Evolutionary conservation across 2,113 vertebrate genomes (phyloP).

Genomic region (Callipepla squamata): DNA sequence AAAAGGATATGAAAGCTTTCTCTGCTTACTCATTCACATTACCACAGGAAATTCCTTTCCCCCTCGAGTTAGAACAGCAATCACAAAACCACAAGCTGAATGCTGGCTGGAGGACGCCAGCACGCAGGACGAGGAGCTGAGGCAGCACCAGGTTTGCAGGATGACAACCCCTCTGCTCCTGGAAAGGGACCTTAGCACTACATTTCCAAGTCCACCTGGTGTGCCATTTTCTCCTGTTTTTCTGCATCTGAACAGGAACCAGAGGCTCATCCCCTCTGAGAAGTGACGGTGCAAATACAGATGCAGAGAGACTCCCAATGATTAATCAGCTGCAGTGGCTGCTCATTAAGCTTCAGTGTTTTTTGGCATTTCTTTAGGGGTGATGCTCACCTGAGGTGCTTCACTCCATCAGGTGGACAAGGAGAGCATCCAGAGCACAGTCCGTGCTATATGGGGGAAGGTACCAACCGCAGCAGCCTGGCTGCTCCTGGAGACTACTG

Average conservation of each 20-base stretch:
- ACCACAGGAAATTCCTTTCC: constrained; percentile 56
- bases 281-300: not conserved
- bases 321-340: not conserved
- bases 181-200: not conserved
- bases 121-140: not conserved
- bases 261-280: not conserved
- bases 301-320: not conserved
- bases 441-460: not conserved
- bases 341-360: not conserved
- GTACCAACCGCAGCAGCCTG: not conserved
- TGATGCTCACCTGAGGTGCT: not conserved
- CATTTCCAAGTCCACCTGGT: not conserved
- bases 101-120: not conserved
- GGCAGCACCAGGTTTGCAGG: not conserved
- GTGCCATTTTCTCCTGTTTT: not conserved
- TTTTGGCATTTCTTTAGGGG: not conserved
- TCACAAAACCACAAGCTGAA: constrained; percentile 10
- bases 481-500: not conserved
- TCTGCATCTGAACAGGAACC: not conserved
- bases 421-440: not conserved
- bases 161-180: not conserved
- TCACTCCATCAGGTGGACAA: not conserved
- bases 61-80: not conserved
- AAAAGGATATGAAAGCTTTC: not conserved
- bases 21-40: not conserved